Percentiles rank a stretch among this genome's conserved stretches.
Evolutionary conservation across 2,113 vertebrate species (phyloP).

Genomic region (Microtus montanus): DNA sequence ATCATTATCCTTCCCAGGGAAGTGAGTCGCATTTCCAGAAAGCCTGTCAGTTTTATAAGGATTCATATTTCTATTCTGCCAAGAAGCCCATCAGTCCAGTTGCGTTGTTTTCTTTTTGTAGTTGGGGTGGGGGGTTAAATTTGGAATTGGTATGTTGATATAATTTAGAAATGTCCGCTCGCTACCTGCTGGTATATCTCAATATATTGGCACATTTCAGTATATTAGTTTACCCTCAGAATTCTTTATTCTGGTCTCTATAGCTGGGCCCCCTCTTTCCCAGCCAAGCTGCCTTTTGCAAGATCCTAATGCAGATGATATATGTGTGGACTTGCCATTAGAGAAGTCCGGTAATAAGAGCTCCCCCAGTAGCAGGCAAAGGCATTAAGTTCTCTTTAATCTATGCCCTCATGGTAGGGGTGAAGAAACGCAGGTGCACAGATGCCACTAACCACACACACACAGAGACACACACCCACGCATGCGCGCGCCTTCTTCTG

Average conservation of each 20-base stretch:
- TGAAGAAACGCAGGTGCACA: background rate
- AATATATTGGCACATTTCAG: background rate
- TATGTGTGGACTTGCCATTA: background rate
- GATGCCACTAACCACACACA: background rate
- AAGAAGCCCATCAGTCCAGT: background rate
- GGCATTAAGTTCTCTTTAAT: background rate
- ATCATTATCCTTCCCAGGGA: slow-evolving; percentile 4
- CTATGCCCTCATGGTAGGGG: background rate
- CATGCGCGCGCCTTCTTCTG: background rate
- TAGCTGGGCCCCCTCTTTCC: background rate
- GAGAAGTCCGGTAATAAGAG: background rate
- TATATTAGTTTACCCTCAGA: background rate
- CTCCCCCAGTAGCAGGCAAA: background rate
- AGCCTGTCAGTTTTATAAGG: background rate
- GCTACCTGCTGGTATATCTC: background rate
- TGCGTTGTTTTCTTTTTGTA: background rate
- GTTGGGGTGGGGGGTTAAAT: background rate
- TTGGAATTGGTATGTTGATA: background rate
- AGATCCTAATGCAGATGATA: background rate
- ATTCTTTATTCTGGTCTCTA: background rate
- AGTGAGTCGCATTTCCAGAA: background rate
- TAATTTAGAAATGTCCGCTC: background rate
- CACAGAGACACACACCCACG: no score
- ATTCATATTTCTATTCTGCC: background rate
- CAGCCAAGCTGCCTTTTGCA: background rate